Evolutionary conservation across 2,113 vertebrate genomes (phyloP), one percentile per base, ranked within the genome.

Genomic region (Lanius ludovicianus): DNA sequence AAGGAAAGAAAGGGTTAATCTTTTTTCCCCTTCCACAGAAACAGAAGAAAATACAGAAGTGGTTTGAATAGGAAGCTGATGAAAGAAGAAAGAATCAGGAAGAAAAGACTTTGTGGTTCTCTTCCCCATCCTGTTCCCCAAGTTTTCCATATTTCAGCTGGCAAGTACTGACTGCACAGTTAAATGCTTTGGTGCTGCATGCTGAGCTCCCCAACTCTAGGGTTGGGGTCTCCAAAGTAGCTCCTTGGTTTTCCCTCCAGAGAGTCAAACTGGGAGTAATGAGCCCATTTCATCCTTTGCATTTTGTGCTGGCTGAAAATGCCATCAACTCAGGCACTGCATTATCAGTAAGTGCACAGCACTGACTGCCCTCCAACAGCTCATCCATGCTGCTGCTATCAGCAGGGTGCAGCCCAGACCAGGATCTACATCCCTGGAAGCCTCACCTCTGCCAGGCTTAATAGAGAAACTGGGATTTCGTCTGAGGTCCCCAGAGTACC

Each of bases 381-480:
- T 27, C 37, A 88, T 30, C 3, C 5, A 12, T 11, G 62, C 60
- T 92, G 84, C 56, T 93, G 92, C 44, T 67, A 5, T 33, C 42
- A 70, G 19, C 71, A 92, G 55, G 7, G 14, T n/a, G 83, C 39
- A 82, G 44, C 30, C 70, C 59, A 52, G 5, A 22, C 4, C 8
- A 87, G 59, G 42, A 56, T 50, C 47, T 60, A 68, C 13, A 33
- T 31, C 31, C 15, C 75, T 63, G 31, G 57, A 73, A 62, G 67
- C n/a, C 98, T 98, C 94, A 98, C 98, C 98, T 98, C 98, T 94
- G 76, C 96, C 94, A 28, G 97, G 83, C 47, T 97, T 97, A 78
- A 98, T 80, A 75, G 97, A 97, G 85, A 97, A 98, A 69, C 98
- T 98, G 77, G 77, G 90, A 77, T 98, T 98, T 47, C 97, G 89